These are phyloP conservation scores for Dendrolimus houi DNA, from an alignment of 2,888 invertebrate species.

Conservation along the genomic window DNA sequence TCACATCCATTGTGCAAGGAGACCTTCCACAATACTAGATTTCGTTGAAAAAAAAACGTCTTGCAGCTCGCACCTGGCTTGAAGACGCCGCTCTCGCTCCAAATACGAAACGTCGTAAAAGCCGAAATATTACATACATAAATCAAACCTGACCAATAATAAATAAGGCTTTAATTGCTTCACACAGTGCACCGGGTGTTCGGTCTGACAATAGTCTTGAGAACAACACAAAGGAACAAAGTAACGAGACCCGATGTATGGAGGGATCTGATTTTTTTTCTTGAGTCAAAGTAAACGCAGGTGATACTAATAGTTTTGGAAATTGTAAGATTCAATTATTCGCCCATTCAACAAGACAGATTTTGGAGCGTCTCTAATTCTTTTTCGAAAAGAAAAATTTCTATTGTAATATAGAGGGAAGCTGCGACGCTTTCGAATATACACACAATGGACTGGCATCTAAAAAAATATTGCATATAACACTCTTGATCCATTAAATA, in stretches of 20 bases:
- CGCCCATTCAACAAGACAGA: conserved; percentile 49
- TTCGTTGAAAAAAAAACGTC: conserved; percentile 30
- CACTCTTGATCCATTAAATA: neutral
- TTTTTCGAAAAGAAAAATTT: conserved; percentile 35
- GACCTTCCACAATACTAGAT: conserved; percentile 51
- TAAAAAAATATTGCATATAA: neutral
- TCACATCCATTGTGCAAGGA: conserved; percentile 62
- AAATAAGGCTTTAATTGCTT: conserved; percentile 61
- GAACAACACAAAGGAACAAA: conserved; percentile 59
- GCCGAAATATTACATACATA: conserved; percentile 32
- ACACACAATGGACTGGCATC: neutral
- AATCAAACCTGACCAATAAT: conserved; percentile 49
- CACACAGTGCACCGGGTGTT: conserved; percentile 33
- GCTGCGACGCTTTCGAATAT: conserved; percentile 14
- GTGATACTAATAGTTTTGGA: conserved; percentile 51
- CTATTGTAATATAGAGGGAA: conserved; percentile 18
- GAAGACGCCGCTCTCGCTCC: conserved; percentile 30
- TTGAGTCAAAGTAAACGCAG: conserved; percentile 44
- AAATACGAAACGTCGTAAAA: conserved; percentile 34
- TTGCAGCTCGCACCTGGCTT: conserved; percentile 58
- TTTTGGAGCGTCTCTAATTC: conserved; percentile 49
- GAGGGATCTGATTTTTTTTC: conserved; percentile 53
- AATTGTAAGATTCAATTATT: conserved; percentile 66
- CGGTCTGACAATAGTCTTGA: conserved; percentile 43
- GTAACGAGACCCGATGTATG: conserved; percentile 64